A percentile compares a stretch with the other conserved stretches of the same genome.
These are phyloP conservation scores for Tauraco hartlaubi DNA, from an alignment of 2,797 vertebrate species.

Conservation along the genomic window DNA sequence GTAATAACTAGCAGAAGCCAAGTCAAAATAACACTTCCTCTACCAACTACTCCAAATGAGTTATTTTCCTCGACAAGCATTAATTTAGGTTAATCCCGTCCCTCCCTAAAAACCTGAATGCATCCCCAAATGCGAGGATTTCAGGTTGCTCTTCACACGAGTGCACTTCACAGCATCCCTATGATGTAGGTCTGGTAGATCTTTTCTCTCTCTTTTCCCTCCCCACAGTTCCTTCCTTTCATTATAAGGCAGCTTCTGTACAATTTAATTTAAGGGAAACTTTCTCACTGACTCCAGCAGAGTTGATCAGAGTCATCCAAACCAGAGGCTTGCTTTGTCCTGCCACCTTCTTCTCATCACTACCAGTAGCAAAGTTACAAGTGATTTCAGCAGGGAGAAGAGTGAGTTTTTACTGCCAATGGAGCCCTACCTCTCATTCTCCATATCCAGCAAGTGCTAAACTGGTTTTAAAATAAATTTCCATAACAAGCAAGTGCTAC, in stretches of 20 bases:
- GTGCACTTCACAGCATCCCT: background rate
- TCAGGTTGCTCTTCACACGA: background rate
- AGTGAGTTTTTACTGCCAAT: background rate
- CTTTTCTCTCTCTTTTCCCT: background rate
- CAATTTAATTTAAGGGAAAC: background rate
- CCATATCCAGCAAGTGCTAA: background rate
- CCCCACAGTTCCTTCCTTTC: background rate
- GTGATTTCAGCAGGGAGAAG: background rate
- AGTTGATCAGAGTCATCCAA: background rate
- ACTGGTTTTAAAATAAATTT: constrained; percentile 35
- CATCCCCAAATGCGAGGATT: background rate
- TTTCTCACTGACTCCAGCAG: background rate
- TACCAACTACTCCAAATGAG: background rate
- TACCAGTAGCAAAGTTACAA: background rate
- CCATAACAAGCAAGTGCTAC: constrained; percentile 41
- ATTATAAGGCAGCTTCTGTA: background rate
- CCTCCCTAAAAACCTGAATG: background rate
- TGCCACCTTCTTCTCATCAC: background rate
- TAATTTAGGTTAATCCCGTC: background rate
- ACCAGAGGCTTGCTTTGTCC: background rate
- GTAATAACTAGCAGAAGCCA: background rate
- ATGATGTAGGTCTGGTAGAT: background rate
- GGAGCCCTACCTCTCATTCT: background rate
- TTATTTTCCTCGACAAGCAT: background rate
- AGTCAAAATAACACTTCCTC: background rate